Evolutionary conservation across 2,113 vertebrate species (phyloP).

Genomic region (Hippocampus abdominalis): DNA sequence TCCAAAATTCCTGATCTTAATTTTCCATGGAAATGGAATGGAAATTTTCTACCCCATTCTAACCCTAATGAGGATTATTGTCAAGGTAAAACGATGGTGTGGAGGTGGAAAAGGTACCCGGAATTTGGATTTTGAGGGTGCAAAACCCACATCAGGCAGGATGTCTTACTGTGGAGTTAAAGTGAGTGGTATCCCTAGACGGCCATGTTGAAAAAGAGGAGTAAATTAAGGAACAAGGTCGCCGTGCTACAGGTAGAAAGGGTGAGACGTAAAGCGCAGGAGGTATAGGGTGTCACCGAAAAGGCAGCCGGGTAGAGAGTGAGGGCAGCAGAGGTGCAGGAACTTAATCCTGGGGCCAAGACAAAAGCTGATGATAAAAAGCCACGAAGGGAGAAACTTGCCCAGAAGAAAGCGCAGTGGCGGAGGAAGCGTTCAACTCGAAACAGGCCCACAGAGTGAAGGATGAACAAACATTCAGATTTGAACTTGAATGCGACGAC

Average conservation of each 20-base stretch:
- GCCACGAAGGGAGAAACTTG: slow-evolving; percentile 26
- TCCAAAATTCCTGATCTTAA: not conserved
- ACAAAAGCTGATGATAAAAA: slow-evolving; percentile 58
- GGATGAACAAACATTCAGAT: not conserved
- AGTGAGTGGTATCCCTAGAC: not conserved
- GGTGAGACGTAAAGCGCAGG: slow-evolving; percentile 44
- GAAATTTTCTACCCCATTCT: not conserved
- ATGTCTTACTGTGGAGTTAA: slow-evolving; percentile 24
- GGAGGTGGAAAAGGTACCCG: not conserved
- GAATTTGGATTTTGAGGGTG: not conserved
- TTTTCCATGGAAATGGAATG: not conserved
- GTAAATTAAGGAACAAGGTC: slow-evolving; percentile 40
- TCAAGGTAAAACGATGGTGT: slow-evolving; percentile 14
- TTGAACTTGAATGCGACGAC: not conserved
- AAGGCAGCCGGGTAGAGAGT: slow-evolving; percentile 33
- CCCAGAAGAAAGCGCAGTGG: slow-evolving; percentile 16
- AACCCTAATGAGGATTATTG: slow-evolving; percentile 28
- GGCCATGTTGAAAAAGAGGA: slow-evolving; percentile 16
- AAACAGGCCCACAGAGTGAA: not conserved
- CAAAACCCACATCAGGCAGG: slow-evolving; percentile 18
- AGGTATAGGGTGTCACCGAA: slow-evolving; percentile 63
- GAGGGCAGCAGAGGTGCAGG: slow-evolving; percentile 53
- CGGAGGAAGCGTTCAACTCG: slow-evolving; percentile 2
- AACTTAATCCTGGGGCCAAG: slow-evolving; percentile 55
- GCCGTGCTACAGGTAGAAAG: slow-evolving; percentile 49